Evolutionary conservation across 2,888 invertebrate species (phyloP).

Genomic region (Lasioglossum lativentre): DNA sequence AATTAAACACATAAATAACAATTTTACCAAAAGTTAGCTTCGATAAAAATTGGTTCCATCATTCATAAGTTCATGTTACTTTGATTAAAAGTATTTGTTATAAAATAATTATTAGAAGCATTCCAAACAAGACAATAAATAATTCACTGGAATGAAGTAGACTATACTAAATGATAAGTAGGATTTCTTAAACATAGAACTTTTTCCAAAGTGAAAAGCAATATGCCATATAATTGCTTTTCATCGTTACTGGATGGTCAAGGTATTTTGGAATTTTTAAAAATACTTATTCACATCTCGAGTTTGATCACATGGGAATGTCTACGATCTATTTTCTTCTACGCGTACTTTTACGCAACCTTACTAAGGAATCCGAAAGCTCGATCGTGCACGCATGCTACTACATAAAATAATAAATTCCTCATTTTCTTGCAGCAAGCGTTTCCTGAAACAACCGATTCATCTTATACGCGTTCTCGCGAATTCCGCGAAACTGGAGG

Average conservation of each 20-base stretch:
- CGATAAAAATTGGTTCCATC: too few relatives aligned
- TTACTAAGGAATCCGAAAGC: neutral
- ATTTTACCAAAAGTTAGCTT: too few relatives aligned
- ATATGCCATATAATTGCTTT: neutral
- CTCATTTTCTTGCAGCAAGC: neutral
- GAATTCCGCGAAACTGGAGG: conserved; percentile 40
- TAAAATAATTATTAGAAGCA: neutral
- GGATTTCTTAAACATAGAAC: neutral
- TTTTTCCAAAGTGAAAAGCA: neutral
- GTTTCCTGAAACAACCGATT: conserved; percentile 14
- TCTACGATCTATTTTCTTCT: neutral
- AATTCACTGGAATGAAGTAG: neutral
- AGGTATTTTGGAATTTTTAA: neutral
- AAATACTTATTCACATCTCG: neutral
- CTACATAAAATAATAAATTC: conserved; percentile 33
- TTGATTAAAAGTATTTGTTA: neutral
- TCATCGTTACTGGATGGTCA: neutral
- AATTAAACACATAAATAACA: too few relatives aligned
- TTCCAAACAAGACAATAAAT: neutral
- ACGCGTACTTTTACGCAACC: neutral
- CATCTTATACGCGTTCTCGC: conserved; percentile 3
- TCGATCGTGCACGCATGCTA: neutral
- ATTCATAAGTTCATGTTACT: too few relatives aligned
- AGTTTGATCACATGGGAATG: neutral
- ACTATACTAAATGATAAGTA: neutral